These are phyloP conservation scores for Patagioenas fasciata DNA, from an alignment of 2,113 vertebrate genomes.

Conservation along the genomic window DNA sequence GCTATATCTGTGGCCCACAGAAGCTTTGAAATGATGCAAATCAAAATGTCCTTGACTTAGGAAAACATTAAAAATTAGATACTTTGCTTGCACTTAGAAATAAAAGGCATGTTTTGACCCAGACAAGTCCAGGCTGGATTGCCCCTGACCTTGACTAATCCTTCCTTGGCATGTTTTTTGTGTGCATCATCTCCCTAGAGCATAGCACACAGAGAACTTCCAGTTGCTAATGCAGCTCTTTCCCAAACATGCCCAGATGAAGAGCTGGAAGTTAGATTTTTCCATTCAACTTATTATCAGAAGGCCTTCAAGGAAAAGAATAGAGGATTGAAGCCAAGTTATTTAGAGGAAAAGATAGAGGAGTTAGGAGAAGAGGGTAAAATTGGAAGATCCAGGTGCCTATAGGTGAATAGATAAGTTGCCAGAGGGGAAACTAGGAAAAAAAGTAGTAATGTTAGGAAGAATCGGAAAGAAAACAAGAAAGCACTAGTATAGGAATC, in stretches of 20 bases:
- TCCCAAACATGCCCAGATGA: background rate
- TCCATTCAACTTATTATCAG: background rate
- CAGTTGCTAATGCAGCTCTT: background rate
- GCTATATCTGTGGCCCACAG: background rate
- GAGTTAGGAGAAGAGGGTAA: background rate
- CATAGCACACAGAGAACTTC: background rate
- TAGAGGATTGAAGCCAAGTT: background rate
- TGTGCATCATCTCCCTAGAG: constrained; percentile 10
- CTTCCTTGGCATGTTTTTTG: constrained; percentile 3
- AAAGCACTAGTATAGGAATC: background rate
- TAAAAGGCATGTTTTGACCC: constrained; percentile 4
- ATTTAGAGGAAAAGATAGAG: background rate
- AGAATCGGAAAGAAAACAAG: background rate
- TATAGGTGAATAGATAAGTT: background rate
- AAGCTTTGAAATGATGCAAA: background rate
- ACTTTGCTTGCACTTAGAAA: background rate
- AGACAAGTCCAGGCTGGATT: constrained; percentile 27
- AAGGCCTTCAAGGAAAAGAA: background rate
- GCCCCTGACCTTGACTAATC: constrained; percentile 30
- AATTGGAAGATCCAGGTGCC: background rate
- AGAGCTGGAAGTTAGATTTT: background rate
- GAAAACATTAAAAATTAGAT: background rate
- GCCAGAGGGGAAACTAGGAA: background rate
- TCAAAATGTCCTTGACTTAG: background rate
- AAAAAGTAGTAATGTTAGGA: background rate